Evolutionary conservation across 2,888 invertebrate genomes (phyloP).

Genomic region (Drosophila peninsularis): DNA sequence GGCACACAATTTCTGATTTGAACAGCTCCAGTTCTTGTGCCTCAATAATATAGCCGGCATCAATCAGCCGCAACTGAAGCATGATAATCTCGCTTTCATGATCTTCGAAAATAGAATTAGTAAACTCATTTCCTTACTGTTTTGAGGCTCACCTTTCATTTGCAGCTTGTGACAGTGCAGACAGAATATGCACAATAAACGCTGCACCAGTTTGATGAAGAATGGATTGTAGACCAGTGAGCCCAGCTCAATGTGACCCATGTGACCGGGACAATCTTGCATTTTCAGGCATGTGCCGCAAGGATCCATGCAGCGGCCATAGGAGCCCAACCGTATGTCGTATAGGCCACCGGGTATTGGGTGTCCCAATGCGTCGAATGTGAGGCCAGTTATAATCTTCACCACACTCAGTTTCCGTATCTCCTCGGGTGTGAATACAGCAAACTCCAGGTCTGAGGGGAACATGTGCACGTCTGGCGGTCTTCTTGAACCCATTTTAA

Average conservation of each 20-base stretch:
- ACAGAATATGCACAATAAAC: constrained; percentile 89
- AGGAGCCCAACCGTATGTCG: constrained; percentile 91
- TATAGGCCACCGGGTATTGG: constrained; percentile 94
- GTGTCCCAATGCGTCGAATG: constrained; percentile 93
- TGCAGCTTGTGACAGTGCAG: constrained; percentile 89
- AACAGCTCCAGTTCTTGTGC: constrained; percentile 88
- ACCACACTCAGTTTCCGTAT: constrained; percentile 91
- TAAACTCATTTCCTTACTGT: not conserved
- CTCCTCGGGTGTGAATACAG: constrained; percentile 91
- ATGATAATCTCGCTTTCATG: constrained; percentile 82
- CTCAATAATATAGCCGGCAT: constrained; percentile 90
- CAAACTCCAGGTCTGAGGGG: constrained; percentile 86
- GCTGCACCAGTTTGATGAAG: constrained; percentile 90
- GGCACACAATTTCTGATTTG: constrained; percentile 82
- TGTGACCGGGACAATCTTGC: constrained; percentile 94
- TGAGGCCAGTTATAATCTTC: constrained; percentile 91
- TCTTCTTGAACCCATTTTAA: constrained; percentile 63
- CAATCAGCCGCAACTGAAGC: constrained; percentile 90
- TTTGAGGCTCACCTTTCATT: constrained; percentile 86
- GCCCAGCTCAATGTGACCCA: constrained; percentile 96
- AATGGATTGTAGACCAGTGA: constrained; percentile 96
- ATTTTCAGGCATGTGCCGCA: constrained; percentile 92
- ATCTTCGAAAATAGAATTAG: constrained; percentile 61
- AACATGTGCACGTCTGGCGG: constrained; percentile 77
- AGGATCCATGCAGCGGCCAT: constrained; percentile 85